These are phyloP conservation scores for Sebastes jordani DNA, from an alignment of 2,797 vertebrate species.

Conservation along the genomic window DNA sequence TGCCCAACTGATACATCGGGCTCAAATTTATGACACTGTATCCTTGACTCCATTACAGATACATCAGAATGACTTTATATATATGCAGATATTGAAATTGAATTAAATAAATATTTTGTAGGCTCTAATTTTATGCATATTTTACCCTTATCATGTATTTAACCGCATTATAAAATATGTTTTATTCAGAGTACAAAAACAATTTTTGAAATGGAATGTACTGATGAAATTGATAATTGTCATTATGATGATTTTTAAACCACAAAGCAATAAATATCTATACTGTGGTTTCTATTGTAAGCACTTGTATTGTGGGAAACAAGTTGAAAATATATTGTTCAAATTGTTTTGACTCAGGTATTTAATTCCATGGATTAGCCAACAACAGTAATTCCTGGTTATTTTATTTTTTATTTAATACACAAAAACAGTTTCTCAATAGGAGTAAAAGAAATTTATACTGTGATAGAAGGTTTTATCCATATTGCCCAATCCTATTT, in stretches of 20 bases:
- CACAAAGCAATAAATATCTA: too few species aligned
- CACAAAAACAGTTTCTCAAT: too few species aligned
- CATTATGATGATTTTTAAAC: too few species aligned
- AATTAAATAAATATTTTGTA: background rate
- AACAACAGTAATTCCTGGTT: background rate
- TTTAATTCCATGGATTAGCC: background rate
- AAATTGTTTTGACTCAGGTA: too few species aligned
- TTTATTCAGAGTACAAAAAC: background rate
- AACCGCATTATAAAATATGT: background rate
- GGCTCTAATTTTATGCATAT: background rate
- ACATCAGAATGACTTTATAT: background rate
- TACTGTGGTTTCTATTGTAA: too few species aligned
- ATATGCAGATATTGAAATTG: background rate
- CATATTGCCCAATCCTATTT: background rate
- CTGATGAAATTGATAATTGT: background rate
- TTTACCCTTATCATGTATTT: background rate
- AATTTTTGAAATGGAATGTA: background rate
- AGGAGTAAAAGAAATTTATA: too few species aligned
- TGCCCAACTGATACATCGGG: background rate
- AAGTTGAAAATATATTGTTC: too few species aligned
- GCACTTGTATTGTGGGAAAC: too few species aligned
- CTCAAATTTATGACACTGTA: background rate
- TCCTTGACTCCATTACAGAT: background rate
- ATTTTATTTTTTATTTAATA: too few species aligned
- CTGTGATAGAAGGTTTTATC: too few species aligned